Base-by-base conservation (phyloP, 2,888 invertebrate genomes). In the Drosophila anomalata region DNA sequence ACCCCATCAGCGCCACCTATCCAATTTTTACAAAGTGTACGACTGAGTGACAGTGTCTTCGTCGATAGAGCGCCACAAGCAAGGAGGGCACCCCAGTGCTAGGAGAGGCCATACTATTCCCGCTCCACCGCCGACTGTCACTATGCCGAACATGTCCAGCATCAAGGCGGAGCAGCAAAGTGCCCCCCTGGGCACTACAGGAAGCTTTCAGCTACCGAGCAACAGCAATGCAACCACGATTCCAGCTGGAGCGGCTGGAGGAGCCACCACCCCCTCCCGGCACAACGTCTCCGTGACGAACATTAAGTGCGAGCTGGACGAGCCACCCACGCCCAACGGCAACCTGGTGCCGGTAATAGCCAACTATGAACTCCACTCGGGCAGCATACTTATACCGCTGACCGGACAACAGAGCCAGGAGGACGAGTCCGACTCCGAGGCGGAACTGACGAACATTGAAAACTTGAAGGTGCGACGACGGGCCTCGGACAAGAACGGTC, bases 221-320 rank as follows among this genome's bases (percentile, higher is more conserved):
- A 87, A 82, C 33, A 50, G 52, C 29, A 22, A 67, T 5, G 22
- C 69, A 12, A 41, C 61, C 11, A 50, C 65, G 3, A 55, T 52
- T 17, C 14, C 51, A 33, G 44, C 60, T 8, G n/a, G 51, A 22
- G 73, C 14, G 11, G 42, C 8, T 41, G 56, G 36, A 8, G 61
- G 61, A 24, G 42, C 77, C 11, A 73, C 74, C n/a, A 73, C 74
- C n/a, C 48, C 78, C 14, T 69, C 79, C n/a, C 62, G 80, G 3
- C 82, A 91, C 73, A 91, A 96, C 93, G 95, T 96, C 65, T 96
- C 96, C 68, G 96, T 96, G 89, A 96, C 96, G 78, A 95, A 96
- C 79, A 96, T 96, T 92, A 96, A 96, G 82, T 92, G 92, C 70
- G 91, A 91, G 72, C 82, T 90, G 65, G 91, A 90, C 51, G 88